Evolutionary conservation across 2,888 invertebrate genomes (phyloP), one percentile per base, ranked within the genome.

Genomic region (Metellina segmentata): DNA sequence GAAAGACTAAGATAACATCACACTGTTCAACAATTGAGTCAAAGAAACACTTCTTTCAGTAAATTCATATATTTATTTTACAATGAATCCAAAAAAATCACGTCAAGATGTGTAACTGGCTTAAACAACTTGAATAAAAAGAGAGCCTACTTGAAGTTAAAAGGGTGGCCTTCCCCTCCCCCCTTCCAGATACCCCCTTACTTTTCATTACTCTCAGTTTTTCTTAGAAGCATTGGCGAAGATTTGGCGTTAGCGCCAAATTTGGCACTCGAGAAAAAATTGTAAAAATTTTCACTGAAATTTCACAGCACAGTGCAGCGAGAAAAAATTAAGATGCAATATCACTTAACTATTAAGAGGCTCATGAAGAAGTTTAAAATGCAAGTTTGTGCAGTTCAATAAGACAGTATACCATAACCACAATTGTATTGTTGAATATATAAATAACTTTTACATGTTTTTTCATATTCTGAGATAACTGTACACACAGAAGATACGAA

Each of bases 51-150:
- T 52, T 11, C 61, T 61, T 75, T 82, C 34, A 49, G 69, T 77
- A 48, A 75, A 75, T 85, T 75, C 75, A 75, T 75, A 82, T 78
- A 85, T 85, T 81, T 85, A 81, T 90, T 90, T 81, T 81, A 90
- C 74, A 85, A 85, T 90, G 75, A 85, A 81, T 72, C 81, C 52
- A 81, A 79, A 75, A 85, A 85, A 81, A 90, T 83, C 89, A 89
- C 85, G 90, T 83, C 89, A 78, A 85, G 90, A 90, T 83, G 78
- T 72, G 83, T 83, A 52, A 90, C 85, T 51, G 74, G 81, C 79
- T 79, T 90, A 90, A 85, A 81, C 81, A 85, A 90, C 81, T 90
- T 85, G 81, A 90, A 90, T 90, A 90, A 85, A 90, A 90, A 85
- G 85, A 74, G 79, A 81, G 79, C 81, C 79, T 90, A 79, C 53